phyloP scores from a whole-genome alignment of 2,113 vertebrate species.

The Desmodus rotundus region DNA sequence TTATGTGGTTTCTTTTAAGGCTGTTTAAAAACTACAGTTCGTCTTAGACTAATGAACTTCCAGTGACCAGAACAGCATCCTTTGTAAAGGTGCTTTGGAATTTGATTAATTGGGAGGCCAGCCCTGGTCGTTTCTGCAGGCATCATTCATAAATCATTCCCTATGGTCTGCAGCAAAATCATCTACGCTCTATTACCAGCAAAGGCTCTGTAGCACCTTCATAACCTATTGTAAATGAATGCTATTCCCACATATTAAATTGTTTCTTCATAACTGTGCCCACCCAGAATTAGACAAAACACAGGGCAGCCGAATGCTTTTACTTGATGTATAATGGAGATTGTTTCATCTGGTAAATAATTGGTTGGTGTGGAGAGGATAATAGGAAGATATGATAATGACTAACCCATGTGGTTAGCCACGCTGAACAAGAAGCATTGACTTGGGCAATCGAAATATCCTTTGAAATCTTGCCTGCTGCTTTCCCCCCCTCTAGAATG shows the following conservation, averaged over 20 bases:
- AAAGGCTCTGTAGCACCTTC: background rate
- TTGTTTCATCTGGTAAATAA: background rate
- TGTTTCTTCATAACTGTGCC: background rate
- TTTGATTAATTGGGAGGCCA: conserved; percentile 67
- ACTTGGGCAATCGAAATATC: background rate
- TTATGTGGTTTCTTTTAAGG: conserved; percentile 50
- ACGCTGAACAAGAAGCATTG: background rate
- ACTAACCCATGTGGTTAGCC: background rate
- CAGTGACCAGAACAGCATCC: conserved; percentile 33
- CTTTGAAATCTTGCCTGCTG: background rate
- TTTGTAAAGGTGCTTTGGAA: conserved; percentile 60
- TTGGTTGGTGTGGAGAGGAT: background rate
- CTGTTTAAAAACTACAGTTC: conserved; percentile 39
- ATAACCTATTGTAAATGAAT: background rate
- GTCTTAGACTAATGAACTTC: conserved; percentile 57
- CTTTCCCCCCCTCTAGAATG: background rate
- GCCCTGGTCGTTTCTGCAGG: conserved; percentile 25
- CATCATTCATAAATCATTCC: conserved; percentile 63
- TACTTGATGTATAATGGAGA: background rate
- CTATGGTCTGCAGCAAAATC: conserved; percentile 33
- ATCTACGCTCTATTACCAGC: background rate
- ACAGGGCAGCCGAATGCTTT: background rate
- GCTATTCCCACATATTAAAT: background rate
- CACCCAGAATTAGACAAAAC: background rate
- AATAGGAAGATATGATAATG: background rate